Percentiles rank a stretch among this genome's conserved stretches.
phyloP scores from a whole-genome alignment of 2,113 vertebrate genomes.

The Grus americana region DNA sequence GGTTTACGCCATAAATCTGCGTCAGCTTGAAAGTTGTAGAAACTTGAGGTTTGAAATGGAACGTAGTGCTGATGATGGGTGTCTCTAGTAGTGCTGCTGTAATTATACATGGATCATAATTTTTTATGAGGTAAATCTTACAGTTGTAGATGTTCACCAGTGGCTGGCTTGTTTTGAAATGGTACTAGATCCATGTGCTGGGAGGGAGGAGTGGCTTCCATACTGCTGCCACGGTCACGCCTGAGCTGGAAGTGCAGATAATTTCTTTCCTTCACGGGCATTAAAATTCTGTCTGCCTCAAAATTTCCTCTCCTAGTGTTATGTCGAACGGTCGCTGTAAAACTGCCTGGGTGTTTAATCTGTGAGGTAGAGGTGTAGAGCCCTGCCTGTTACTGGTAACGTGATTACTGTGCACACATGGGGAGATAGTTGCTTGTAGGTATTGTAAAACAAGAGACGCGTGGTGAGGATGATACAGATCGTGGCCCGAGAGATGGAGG shows the following conservation, averaged over 20 bases:
- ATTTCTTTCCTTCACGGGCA: background rate
- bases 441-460: background rate
- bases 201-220: background rate
- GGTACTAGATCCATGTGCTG: background rate
- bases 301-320: background rate
- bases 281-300: background rate
- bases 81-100: background rate
- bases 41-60: background rate
- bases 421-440: background rate
- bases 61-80: background rate
- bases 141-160: background rate
- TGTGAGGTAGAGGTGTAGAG: background rate
- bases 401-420: accelerated
- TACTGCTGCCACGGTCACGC: background rate
- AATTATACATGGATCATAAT: background rate
- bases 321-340: background rate
- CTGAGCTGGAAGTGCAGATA: background rate
- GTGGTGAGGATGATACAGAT: accelerated
- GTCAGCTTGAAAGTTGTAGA: background rate
- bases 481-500: background rate
- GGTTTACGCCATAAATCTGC: background rate
- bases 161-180: background rate
- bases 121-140: background rate
- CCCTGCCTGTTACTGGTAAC: background rate
- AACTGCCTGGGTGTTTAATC: background rate